Evolutionary conservation across 92 coral and sea anemone species (phyloP).

Genomic region (Epizoanthus rinbou): DNA sequence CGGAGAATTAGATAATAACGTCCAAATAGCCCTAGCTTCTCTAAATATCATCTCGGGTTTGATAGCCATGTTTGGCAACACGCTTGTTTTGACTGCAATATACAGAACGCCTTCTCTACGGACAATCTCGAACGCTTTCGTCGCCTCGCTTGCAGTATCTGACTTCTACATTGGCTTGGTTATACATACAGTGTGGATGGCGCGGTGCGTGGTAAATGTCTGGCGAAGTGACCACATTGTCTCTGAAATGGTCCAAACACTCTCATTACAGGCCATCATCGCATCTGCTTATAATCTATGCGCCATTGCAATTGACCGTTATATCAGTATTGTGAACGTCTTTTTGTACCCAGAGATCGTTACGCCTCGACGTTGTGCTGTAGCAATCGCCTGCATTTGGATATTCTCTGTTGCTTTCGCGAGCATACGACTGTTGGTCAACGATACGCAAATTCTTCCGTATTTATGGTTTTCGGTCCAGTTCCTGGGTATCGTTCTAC

Average conservation of each 20-base stretch:
- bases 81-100: conserved; percentile 54
- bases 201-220: conserved; percentile 40
- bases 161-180: conserved; percentile 58
- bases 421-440: conserved; percentile 41
- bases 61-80: conserved; percentile 54
- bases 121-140: conserved; percentile 54
- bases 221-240: conserved; percentile 28
- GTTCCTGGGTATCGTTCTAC: conserved; percentile 50
- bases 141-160: conserved; percentile 61
- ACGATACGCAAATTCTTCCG: conserved; percentile 46
- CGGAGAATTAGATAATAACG: neutral
- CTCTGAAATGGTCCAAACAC: conserved; percentile 39
- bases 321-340: conserved; percentile 54
- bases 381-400: conserved; percentile 50
- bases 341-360: conserved; percentile 39
- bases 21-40: conserved; percentile 4
- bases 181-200: conserved; percentile 47
- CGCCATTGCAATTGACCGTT: conserved; percentile 61
- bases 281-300: conserved; percentile 60
- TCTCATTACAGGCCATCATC: conserved; percentile 56
- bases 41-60: conserved; percentile 46
- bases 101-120: conserved; percentile 51
- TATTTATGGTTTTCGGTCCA: conserved; percentile 53
- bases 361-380: conserved; percentile 24
- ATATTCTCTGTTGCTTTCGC: conserved; percentile 50